A percentile compares a stretch with the other conserved stretches of the same genome.
phyloP scores from a whole-genome alignment of 2,113 vertebrate species.

The Tragelaphus strepsiceros region DNA sequence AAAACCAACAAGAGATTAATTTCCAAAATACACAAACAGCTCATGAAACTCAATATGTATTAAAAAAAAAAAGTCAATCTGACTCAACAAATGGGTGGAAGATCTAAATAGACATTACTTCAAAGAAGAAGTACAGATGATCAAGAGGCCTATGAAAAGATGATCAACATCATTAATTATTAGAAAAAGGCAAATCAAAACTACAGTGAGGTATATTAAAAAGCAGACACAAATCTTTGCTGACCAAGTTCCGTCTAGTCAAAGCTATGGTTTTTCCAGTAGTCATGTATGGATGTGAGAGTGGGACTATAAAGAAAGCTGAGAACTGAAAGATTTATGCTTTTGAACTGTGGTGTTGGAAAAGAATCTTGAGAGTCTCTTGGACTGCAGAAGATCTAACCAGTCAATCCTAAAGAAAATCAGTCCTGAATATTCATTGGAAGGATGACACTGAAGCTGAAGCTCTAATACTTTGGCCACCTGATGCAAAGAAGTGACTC shows the following conservation, averaged over 20 bases:
- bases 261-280: neutral
- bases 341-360: neutral
- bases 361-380: neutral
- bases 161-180: neutral
- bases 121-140: neutral
- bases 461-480: neutral
- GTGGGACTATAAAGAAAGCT: neutral
- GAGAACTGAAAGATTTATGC: neutral
- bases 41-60: neutral
- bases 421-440: neutral
- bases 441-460: neutral
- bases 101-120: neutral
- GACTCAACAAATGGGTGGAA: rapidly evolving
- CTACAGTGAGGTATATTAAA: neutral
- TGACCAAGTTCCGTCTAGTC: neutral
- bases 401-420: neutral
- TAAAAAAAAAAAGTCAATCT: neutral
- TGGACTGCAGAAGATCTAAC: neutral
- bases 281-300: neutral
- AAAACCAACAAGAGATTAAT: neutral
- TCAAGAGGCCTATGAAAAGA: neutral
- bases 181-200: neutral
- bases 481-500: neutral
- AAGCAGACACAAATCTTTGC: neutral
- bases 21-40: neutral